phyloP scores from a whole-genome alignment of 2,797 vertebrate genomes.

The Bovichtus diacanthus region DNA sequence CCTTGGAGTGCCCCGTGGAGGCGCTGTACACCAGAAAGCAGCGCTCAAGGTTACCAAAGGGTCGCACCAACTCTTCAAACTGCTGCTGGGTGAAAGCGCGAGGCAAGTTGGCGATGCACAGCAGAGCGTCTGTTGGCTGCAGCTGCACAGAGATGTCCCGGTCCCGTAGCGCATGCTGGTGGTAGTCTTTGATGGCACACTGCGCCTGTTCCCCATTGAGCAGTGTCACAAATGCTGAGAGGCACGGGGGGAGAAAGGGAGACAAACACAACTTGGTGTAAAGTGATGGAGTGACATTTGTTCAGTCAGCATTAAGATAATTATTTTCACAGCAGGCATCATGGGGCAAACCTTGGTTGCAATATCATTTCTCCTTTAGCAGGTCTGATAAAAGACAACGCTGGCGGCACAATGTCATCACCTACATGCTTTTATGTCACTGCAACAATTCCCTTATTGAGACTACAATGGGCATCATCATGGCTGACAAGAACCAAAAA shows the following conservation, averaged over 20 bases:
- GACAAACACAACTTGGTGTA: slow-evolving; percentile 1
- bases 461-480: slow-evolving; percentile 20
- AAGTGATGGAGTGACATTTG: slow-evolving; percentile 8
- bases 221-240: slow-evolving; percentile 90
- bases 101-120: slow-evolving; percentile 95
- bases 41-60: slow-evolving; percentile 94
- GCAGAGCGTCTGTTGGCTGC: slow-evolving; percentile 92
- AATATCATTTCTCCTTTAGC: slow-evolving; percentile 11
- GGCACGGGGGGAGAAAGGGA: slow-evolving; percentile 12
- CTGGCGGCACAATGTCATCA: slow-evolving; percentile 39
- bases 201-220: slow-evolving; percentile 94
- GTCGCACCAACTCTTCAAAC: slow-evolving; percentile 94
- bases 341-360: slow-evolving; percentile 1
- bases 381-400: slow-evolving; percentile 31
- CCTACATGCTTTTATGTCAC: slow-evolving; percentile 26
- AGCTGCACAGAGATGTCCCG: slow-evolving; percentile 93
- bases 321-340: slow-evolving; percentile 16
- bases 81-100: slow-evolving; percentile 91
- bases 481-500: slow-evolving; percentile 23
- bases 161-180: slow-evolving; percentile 88
- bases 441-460: slow-evolving; percentile 22
- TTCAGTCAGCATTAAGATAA: slow-evolving; percentile 8
- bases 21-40: slow-evolving; percentile 94
- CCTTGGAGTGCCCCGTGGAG: slow-evolving; percentile 91
- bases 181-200: slow-evolving; percentile 90